Evolutionary conservation across 2,888 invertebrate species (phyloP).

Genomic region (Drosophila yooni): DNA sequence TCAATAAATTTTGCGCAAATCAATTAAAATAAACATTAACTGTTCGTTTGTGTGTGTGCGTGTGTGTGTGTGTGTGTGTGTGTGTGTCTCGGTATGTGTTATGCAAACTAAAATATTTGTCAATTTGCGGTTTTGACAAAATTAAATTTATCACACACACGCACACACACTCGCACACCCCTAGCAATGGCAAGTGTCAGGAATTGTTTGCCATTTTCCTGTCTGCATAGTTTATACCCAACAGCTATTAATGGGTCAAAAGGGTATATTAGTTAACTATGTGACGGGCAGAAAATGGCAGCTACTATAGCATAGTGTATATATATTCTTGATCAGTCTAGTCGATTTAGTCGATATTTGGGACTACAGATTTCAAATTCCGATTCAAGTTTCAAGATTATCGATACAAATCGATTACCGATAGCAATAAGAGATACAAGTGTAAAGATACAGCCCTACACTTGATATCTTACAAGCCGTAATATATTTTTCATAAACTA

Average conservation of each 20-base stretch:
- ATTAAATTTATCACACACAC: constrained; percentile 70
- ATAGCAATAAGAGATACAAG: background rate
- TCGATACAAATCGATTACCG: background rate
- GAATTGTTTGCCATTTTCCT: constrained; percentile 44
- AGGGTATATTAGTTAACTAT: background rate
- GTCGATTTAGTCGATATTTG: background rate
- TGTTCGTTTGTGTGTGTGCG: constrained; percentile 10
- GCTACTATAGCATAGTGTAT: background rate
- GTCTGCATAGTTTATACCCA: constrained; percentile 3
- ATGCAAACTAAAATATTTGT: constrained; percentile 78
- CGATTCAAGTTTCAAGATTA: background rate
- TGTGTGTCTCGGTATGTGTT: constrained; percentile 46
- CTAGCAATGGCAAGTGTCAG: constrained; percentile 20
- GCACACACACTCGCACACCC: constrained; percentile 9
- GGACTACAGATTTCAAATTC: background rate
- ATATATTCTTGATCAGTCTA: background rate
- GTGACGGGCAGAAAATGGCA: background rate
- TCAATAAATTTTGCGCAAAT: constrained; percentile 80
- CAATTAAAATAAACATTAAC: constrained; percentile 69
- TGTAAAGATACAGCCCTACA: background rate
- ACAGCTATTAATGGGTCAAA: background rate
- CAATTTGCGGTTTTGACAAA: constrained; percentile 76
- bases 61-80: constrained; percentile 27
- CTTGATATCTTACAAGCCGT: background rate
- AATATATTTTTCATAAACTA: background rate